phyloP scores from a whole-genome alignment of 1,140 invertebrate genomes.

The Homalodisca vitripennis region DNA sequence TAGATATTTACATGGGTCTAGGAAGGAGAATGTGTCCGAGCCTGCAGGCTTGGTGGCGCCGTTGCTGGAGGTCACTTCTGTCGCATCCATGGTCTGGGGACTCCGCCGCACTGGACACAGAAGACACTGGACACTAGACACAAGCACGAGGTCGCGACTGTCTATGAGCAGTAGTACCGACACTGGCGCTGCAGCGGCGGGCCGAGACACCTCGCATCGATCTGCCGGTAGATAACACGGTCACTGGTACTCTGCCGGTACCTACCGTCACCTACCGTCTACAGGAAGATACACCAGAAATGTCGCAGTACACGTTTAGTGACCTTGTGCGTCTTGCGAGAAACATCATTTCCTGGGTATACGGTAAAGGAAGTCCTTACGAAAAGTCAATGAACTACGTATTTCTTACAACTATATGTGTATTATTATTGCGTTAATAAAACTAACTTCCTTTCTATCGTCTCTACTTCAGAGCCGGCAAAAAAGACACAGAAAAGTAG shows the following conservation, averaged over 20 bases:
- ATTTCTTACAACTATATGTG: too few species aligned
- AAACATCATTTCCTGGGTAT: too few species aligned
- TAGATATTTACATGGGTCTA: constrained; percentile 20
- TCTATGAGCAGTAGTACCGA: neutral
- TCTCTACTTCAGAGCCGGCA: too few species aligned
- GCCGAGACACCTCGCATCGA: neutral
- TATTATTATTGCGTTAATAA: too few species aligned
- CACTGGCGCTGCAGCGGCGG: constrained; percentile 1
- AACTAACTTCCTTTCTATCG: too few species aligned
- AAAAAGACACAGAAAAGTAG: too few species aligned
- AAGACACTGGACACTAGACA: neutral
- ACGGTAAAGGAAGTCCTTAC: too few species aligned
- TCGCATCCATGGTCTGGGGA: constrained; percentile 26
- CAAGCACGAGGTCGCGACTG: neutral
- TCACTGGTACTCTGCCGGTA: neutral
- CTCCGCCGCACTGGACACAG: neutral
- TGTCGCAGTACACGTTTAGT: too few species aligned
- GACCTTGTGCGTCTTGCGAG: too few species aligned
- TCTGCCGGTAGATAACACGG: neutral
- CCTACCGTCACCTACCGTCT: too few species aligned
- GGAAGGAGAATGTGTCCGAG: neutral
- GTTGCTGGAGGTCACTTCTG: constrained; percentile 31
- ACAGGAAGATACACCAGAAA: too few species aligned
- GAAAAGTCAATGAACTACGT: too few species aligned
- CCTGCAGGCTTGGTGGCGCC: constrained; percentile 27